phyloP scores from a whole-genome alignment of 64 coral and sea anemone genomes.

The Pocillopora verrucosa region DNA sequence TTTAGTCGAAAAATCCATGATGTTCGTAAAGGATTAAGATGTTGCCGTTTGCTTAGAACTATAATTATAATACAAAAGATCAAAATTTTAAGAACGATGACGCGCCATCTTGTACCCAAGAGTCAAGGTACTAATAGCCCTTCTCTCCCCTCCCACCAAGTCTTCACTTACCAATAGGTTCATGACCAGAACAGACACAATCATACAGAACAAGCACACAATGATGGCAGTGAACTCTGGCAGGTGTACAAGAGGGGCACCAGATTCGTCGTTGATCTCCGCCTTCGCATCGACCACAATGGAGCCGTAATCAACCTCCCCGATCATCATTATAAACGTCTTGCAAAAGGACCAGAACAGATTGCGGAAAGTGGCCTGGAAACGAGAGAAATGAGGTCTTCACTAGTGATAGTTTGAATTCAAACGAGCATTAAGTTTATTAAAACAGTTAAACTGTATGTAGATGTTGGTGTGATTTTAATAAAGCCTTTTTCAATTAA shows the following conservation, averaged over 20 bases:
- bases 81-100: too few relatives aligned
- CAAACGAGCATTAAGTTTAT: too few relatives aligned
- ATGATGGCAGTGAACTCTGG: constrained; percentile 35
- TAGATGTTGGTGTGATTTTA: too few relatives aligned
- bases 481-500: too few relatives aligned
- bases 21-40: too few relatives aligned
- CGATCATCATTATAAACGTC: constrained; percentile 83
- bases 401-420: too few relatives aligned
- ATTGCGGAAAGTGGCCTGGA: constrained; percentile 36
- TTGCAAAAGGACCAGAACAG: constrained; percentile 72
- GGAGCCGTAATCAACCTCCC: constrained; percentile 63
- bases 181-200: constrained; percentile 74
- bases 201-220: constrained; percentile 54
- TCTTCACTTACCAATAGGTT: constrained; percentile 70
- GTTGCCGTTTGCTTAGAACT: too few relatives aligned
- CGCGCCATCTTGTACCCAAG: background rate
- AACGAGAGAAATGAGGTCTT: background rate
- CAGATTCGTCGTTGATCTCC: background rate
- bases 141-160: too few relatives aligned
- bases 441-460: too few relatives aligned
- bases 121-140: background rate
- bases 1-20: too few relatives aligned
- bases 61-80: too few relatives aligned
- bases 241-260: constrained; percentile 60
- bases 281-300: constrained; percentile 41